A percentile compares a stretch with the other conserved stretches of the same genome.
phyloP scores from a whole-genome alignment of 2,113 vertebrate genomes.

The Sinocyclocheilus rhinocerous region DNA sequence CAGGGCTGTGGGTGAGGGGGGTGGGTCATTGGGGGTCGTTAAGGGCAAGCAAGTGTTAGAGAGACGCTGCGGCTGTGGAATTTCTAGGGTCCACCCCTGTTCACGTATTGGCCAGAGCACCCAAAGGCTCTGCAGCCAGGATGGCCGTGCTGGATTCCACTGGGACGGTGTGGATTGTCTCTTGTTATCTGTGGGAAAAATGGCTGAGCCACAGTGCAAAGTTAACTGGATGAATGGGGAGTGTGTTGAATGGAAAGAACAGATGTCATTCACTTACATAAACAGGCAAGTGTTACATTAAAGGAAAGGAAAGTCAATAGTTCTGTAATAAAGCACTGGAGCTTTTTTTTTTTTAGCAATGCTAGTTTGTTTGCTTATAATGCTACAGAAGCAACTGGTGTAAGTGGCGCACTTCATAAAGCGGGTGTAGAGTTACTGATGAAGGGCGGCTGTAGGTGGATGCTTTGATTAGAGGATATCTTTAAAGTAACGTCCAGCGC shows the following conservation, averaged over 20 bases:
- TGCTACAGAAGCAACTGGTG: neutral
- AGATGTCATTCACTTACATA: constrained; percentile 53
- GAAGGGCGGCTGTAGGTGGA: neutral
- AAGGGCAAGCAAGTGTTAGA: constrained; percentile 70
- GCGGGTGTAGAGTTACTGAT: neutral
- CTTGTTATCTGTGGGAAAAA: constrained; percentile 67
- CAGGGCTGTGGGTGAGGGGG: constrained; percentile 3
- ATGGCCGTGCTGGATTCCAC: constrained; percentile 69
- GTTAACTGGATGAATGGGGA: neutral
- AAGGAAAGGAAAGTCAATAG: neutral
- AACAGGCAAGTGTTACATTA: constrained; percentile 57
- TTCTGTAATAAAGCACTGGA: neutral
- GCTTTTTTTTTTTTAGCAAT: neutral
- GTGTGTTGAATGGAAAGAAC: constrained; percentile 11
- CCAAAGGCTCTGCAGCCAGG: constrained; percentile 51
- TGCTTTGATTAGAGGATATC: neutral
- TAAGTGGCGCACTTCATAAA: neutral
- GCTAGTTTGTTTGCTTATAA: neutral
- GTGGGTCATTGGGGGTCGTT: constrained; percentile 59
- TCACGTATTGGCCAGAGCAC: constrained; percentile 64
- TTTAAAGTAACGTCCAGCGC: neutral
- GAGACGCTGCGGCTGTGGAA: constrained; percentile 44
- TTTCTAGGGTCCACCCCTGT: constrained; percentile 62
- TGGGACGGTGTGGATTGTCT: constrained; percentile 73
- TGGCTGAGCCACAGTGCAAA: neutral